Conservation (phyloP, 2,113 vertebrate species). For the Astur gentilis region DNA sequence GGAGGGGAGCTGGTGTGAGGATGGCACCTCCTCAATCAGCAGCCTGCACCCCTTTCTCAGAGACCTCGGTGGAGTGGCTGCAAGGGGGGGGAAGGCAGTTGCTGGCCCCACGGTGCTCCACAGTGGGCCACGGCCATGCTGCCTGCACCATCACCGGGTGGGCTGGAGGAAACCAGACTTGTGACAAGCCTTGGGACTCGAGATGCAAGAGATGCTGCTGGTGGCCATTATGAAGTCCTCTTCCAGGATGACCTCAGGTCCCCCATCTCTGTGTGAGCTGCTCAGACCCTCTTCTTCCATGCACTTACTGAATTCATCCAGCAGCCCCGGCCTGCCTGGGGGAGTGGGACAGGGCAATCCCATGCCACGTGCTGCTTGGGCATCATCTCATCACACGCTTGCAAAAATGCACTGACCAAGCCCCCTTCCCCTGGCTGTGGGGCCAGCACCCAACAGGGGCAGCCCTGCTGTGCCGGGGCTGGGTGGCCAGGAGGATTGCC, state of each 20-base stretch:
- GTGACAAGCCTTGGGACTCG: not conserved
- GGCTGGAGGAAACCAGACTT: not conserved
- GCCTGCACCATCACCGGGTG: not conserved
- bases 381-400: not conserved
- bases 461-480: not conserved
- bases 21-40: not conserved
- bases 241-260: not conserved
- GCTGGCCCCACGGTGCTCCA: rapidly evolving
- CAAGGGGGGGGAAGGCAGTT: not conserved
- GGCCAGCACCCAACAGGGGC: not conserved
- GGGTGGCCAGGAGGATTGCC: not conserved
- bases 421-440: not conserved
- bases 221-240: not conserved
- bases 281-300: not conserved
- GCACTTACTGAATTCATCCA: not conserved
- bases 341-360: not conserved
- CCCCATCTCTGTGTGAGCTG: not conserved
- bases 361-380: rapidly evolving
- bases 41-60: not conserved
- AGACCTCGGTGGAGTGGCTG: not conserved
- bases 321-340: not conserved
- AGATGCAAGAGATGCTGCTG: not conserved
- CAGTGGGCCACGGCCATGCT: not conserved
- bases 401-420: not conserved
- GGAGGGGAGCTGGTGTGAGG: not conserved